phyloP scores from a whole-genome alignment of 2,113 vertebrate species.

The Phoenicopterus ruber region DNA sequence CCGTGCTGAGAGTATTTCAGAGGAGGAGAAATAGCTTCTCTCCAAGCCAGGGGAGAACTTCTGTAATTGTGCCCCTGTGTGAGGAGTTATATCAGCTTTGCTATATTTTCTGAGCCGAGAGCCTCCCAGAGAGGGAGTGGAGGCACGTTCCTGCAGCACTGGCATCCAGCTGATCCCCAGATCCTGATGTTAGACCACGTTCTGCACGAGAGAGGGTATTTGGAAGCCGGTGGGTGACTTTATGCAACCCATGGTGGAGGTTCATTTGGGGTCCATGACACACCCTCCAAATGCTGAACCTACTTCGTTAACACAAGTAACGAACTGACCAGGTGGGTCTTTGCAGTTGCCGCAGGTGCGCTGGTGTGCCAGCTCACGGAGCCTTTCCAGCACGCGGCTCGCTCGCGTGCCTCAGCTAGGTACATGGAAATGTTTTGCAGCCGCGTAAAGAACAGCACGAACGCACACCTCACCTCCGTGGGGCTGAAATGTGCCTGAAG shows the following conservation, averaged over 20 bases:
- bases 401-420: rapidly evolving
- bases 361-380: not conserved
- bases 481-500: not conserved
- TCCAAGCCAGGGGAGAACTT: not conserved
- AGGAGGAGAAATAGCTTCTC: not conserved
- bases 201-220: not conserved
- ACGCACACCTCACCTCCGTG: not conserved
- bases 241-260: not conserved
- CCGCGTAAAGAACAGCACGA: not conserved
- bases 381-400: not conserved
- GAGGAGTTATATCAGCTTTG: not conserved
- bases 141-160: not conserved
- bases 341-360: not conserved
- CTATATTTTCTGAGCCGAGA: not conserved
- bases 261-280: not conserved
- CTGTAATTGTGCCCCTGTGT: not conserved
- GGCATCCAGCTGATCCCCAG: not conserved
- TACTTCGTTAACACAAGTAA: not conserved
- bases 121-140: not conserved
- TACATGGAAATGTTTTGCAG: not conserved
- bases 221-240: not conserved
- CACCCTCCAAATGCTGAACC: not conserved
- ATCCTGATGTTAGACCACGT: not conserved
- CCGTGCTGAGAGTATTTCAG: not conserved
- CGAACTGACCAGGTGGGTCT: not conserved